A percentile compares a stretch with the other conserved stretches of the same genome.
Evolutionary conservation across 2,888 invertebrate genomes (phyloP).

Genomic region (Thysanoteuthis rhombus): DNA sequence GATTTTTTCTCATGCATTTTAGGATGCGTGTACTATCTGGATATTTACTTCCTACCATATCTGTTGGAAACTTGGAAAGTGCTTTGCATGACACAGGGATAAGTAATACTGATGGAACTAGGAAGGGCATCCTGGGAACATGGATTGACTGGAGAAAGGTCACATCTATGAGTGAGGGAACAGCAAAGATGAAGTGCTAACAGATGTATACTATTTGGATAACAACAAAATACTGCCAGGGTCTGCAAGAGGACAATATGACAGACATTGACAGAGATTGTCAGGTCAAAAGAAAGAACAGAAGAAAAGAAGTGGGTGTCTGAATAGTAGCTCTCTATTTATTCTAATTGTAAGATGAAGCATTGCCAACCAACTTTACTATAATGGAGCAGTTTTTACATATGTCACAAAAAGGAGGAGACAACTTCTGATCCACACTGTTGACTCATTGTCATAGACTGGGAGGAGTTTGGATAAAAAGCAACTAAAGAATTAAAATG

Average conservation of each 20-base stretch:
- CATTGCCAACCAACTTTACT: too few species aligned
- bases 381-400: too few species aligned
- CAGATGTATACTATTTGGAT: not conserved
- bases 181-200: not conserved
- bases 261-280: not conserved
- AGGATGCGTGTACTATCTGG: not conserved
- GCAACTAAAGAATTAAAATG: too few species aligned
- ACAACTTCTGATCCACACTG: too few species aligned
- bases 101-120: not conserved
- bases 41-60: not conserved
- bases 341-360: too few species aligned
- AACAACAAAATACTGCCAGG: not conserved
- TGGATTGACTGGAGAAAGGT: not conserved
- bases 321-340: not conserved
- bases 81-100: not conserved
- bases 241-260: not conserved
- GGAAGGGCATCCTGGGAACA: not conserved
- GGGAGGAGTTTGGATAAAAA: too few species aligned
- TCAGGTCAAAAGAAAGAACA: not conserved
- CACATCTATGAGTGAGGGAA: not conserved
- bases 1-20: not conserved
- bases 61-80: not conserved
- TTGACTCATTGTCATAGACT: too few species aligned
- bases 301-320: not conserved
- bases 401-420: too few species aligned